Conservation (phyloP, 2,797 vertebrate species). For the Channallabes apus region DNA sequence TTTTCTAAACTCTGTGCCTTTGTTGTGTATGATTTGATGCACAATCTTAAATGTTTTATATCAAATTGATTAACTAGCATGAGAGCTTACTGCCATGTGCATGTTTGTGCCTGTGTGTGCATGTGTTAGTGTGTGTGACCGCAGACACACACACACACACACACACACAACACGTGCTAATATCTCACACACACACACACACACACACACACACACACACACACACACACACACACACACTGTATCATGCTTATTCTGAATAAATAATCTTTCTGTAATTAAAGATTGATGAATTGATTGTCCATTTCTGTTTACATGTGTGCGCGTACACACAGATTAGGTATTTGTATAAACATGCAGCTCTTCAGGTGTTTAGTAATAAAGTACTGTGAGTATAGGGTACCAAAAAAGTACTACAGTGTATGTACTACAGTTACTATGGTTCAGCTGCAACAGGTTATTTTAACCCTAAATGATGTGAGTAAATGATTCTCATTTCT, state of each 20-base stretch:
- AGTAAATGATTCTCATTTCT: no score
- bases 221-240: not conserved
- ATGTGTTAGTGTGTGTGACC: not conserved
- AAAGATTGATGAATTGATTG: not conserved
- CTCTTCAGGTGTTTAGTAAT: not conserved
- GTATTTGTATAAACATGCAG: not conserved
- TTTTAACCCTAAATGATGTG: no score
- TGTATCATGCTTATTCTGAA: slow-evolving; percentile 26
- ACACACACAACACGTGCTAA: not conserved
- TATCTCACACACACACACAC: not conserved
- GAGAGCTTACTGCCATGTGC: not conserved
- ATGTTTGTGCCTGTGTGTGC: not conserved
- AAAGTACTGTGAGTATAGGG: not conserved
- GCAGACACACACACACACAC: not conserved
- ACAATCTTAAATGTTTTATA: slow-evolving; percentile 63
- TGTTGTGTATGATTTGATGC: slow-evolving; percentile 72
- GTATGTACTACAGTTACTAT: no score
- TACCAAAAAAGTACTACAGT: no score
- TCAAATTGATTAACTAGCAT: slow-evolving; percentile 42
- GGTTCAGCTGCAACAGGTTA: no score
- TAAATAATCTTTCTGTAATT: slow-evolving; percentile 36
- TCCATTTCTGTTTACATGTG: not conserved
- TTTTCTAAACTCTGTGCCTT: slow-evolving; percentile 75
- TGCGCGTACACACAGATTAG: not conserved
- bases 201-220: not conserved